Evolutionary conservation across 2,888 invertebrate genomes (phyloP).

Genomic region (Cryptocephalus primarius): DNA sequence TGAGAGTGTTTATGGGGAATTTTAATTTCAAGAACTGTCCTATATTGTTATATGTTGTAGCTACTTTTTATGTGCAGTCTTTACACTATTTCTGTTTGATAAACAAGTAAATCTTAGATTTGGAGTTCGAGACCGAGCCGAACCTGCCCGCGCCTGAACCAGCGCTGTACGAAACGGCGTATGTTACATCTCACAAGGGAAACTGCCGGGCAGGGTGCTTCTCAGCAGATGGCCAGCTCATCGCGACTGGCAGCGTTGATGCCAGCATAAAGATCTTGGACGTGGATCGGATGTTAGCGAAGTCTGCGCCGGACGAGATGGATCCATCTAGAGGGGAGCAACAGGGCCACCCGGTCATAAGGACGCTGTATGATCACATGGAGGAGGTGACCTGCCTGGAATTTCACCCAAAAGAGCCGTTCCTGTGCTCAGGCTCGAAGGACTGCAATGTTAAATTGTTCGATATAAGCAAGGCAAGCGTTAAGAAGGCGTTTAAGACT

Average conservation of each 20-base stretch:
- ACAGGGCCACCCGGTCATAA: conserved; percentile 94
- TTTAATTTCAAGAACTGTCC: too few species aligned
- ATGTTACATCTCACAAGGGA: conserved; percentile 96
- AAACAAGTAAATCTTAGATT: conserved; percentile 44
- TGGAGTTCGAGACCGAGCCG: conserved; percentile 95
- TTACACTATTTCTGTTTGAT: not conserved
- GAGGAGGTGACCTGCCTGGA: conserved; percentile 95
- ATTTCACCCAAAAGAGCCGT: conserved; percentile 92
- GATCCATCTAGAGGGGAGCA: conserved; percentile 77
- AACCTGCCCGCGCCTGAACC: conserved; percentile 91
- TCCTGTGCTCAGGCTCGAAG: conserved; percentile 87
- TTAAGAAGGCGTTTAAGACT: conserved; percentile 94
- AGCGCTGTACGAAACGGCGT: conserved; percentile 95
- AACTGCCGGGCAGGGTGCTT: conserved; percentile 94
- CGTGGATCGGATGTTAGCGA: conserved; percentile 97
- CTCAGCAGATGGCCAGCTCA: conserved; percentile 86
- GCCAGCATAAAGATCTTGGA: conserved; percentile 98
- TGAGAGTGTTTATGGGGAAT: too few species aligned
- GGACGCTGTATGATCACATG: conserved; percentile 93
- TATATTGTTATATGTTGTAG: not conserved
- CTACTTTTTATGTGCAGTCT: not conserved
- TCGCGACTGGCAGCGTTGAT: conserved; percentile 97
- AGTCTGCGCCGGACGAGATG: conserved; percentile 87
- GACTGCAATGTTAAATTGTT: conserved; percentile 94
- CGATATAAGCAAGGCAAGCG: conserved; percentile 96